Conservation (phyloP, 64 coral and sea anemone genomes). For the Montipora efflorescens region DNA sequence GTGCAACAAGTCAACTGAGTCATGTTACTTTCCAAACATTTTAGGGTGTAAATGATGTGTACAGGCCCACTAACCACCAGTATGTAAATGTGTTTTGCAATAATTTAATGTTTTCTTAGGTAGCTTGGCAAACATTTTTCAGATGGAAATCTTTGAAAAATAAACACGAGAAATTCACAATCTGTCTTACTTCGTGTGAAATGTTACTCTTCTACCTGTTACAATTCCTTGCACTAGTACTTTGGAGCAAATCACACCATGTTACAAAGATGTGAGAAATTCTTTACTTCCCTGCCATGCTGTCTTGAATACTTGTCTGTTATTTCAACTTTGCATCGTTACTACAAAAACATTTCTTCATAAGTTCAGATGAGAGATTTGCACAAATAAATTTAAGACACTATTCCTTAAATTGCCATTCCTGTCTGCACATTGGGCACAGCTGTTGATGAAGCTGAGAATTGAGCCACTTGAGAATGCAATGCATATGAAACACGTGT, state of each 20-base stretch:
- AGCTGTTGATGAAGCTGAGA: constrained; percentile 96
- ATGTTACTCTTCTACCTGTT: too few species aligned
- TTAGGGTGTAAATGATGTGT: constrained; percentile 99
- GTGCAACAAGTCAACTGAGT: constrained; percentile 38
- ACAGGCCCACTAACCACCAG: constrained; percentile 83
- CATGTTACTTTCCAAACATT: constrained; percentile 36
- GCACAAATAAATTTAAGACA: neutral
- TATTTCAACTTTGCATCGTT: neutral
- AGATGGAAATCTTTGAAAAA: constrained; percentile 55
- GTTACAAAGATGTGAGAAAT: too few species aligned
- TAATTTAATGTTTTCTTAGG: constrained; percentile 96
- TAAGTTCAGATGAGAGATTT: neutral
- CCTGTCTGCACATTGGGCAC: constrained; percentile 99
- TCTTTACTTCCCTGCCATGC: too few species aligned
- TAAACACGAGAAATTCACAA: constrained; percentile 47
- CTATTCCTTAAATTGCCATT: constrained; percentile 99
- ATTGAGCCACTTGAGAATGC: constrained; percentile 97
- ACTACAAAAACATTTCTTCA: neutral
- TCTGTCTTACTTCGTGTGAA: neutral
- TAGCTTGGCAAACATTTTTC: constrained; percentile 53
- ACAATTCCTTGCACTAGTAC: neutral
- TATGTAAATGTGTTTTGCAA: constrained; percentile 98
- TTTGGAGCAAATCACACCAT: neutral
- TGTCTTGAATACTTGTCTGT: neutral
- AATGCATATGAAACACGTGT: constrained; percentile 99